Evolutionary conservation across 2,888 invertebrate species (phyloP).

Genomic region (Globia sparganii): DNA sequence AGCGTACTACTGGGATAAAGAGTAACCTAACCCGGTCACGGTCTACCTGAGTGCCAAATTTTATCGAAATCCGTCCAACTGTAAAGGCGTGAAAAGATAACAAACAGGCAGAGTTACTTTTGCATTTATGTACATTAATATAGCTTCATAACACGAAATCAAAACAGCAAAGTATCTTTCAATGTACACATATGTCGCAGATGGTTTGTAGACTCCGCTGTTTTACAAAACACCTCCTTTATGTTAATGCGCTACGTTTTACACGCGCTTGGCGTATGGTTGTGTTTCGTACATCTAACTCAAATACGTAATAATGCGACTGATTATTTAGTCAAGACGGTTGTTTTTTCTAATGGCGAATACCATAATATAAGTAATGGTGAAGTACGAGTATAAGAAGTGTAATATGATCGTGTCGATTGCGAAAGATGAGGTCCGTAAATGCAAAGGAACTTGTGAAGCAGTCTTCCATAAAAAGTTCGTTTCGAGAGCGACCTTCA

Average conservation of each 20-base stretch:
- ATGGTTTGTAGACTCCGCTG: too few relatives aligned
- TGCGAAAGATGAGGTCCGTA: slow-evolving; percentile 8
- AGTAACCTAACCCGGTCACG: not conserved
- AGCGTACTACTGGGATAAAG: not conserved
- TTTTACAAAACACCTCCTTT: too few relatives aligned
- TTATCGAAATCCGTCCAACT: not conserved
- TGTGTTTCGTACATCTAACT: not conserved
- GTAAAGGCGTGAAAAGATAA: not conserved
- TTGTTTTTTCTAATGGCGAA: not conserved
- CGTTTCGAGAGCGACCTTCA: slow-evolving; percentile 1
- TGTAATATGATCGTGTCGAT: slow-evolving; percentile 11
- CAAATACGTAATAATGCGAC: not conserved
- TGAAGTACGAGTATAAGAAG: slow-evolving; percentile 24
- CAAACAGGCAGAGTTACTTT: not conserved
- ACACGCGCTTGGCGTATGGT: not conserved
- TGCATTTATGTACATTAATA: not conserved
- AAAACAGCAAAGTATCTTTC: not conserved
- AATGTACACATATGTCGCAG: too few relatives aligned
- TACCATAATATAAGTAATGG: slow-evolving; percentile 3
- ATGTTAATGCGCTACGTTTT: too few relatives aligned
- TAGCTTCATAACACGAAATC: not conserved
- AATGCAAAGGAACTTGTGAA: slow-evolving; percentile 21
- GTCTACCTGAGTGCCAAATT: not conserved
- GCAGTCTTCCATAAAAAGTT: slow-evolving; percentile 28
- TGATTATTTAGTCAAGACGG: not conserved